Evolutionary conservation across 2,888 invertebrate genomes (phyloP), one percentile per base, ranked within the genome.

Genomic region (Listrodromus nycthemerus): DNA sequence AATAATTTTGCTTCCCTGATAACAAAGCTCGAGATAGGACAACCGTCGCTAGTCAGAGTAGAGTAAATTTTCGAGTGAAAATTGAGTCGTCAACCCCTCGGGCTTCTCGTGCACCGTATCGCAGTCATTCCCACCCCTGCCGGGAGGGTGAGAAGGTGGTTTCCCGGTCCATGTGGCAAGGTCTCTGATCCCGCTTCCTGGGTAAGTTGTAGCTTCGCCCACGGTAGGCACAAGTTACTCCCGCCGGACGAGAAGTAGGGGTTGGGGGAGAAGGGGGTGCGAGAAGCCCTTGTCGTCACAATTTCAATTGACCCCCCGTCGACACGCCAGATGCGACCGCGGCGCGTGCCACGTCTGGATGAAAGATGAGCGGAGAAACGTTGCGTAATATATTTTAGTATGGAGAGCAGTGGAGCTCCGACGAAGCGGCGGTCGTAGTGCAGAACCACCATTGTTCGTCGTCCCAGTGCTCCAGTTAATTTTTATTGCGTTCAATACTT

Each of bases 271-370:
- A 55, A 71, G 41, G 48, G 45, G 33, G 69, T 24, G 73, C 63
- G 37, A 73, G 65, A 67, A 55, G 85, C 87, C 86, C 86, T 86
- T 84, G 85, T 83, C 82, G 87, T 88, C 86, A 86, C 89, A 90
- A 91, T 92, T 92, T 90, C 92, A 92, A 92, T 92, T 89, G 91
- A 91, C 91, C 91, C 91, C 91, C 91, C 86, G 88, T 88, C 84
- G 89, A 88, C 86, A 81, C 85, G 91, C 90, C 92, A 92, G 92
- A 92, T 92, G 92, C 89, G 91, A 88, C 89, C 89, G 86, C 88
- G 91, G 88, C 92, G 92, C 92, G 92, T 92, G 92, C 91, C 92
- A 87, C 90, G 88, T 89, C 89, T 89, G 89, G 90, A 92, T 92
- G 91, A 92, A 91, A 92, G 91, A 92, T 91, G 92, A 90, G 88